Evolutionary conservation across 2,888 invertebrate genomes (phyloP).

Genomic region (Hyles lineata): DNA sequence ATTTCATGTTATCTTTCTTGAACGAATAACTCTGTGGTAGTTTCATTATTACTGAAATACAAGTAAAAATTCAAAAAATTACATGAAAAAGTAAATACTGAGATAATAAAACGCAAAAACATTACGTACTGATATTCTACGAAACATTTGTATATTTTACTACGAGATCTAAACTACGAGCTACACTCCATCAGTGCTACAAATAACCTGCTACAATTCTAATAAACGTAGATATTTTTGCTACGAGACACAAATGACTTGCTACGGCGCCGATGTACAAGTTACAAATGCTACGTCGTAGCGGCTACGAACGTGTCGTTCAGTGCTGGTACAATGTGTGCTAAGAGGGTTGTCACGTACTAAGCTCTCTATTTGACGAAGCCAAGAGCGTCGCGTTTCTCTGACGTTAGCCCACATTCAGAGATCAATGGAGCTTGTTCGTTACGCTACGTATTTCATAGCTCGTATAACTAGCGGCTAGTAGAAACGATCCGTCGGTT

Average conservation of each 20-base stretch:
- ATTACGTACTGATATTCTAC: neutral
- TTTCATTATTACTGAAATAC: too few species aligned
- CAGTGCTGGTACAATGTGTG: neutral
- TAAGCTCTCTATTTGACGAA: conserved; percentile 19
- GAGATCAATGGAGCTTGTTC: conserved; percentile 21
- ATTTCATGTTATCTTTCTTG: too few species aligned
- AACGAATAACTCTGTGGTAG: too few species aligned
- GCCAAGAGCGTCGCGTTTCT: conserved; percentile 23
- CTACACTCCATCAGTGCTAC: neutral
- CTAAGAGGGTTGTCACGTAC: conserved; percentile 18
- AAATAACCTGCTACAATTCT: neutral
- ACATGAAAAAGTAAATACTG: too few species aligned
- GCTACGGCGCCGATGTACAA: conserved; percentile 9
- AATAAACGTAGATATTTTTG: neutral
- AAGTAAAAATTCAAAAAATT: too few species aligned
- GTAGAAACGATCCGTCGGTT: neutral
- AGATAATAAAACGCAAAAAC: neutral
- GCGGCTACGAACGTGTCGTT: conserved; percentile 14
- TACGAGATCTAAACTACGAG: neutral
- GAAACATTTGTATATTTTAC: neutral
- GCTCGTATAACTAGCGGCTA: neutral
- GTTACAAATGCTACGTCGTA: neutral
- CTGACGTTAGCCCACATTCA: conserved; percentile 15
- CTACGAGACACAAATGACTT: conserved; percentile 1
- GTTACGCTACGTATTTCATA: conserved; percentile 23